A percentile compares a stretch with the other conserved stretches of the same genome.
These are phyloP conservation scores for Laodelphax striatellus DNA, from an alignment of 1,140 invertebrate species.

Conservation along the genomic window DNA sequence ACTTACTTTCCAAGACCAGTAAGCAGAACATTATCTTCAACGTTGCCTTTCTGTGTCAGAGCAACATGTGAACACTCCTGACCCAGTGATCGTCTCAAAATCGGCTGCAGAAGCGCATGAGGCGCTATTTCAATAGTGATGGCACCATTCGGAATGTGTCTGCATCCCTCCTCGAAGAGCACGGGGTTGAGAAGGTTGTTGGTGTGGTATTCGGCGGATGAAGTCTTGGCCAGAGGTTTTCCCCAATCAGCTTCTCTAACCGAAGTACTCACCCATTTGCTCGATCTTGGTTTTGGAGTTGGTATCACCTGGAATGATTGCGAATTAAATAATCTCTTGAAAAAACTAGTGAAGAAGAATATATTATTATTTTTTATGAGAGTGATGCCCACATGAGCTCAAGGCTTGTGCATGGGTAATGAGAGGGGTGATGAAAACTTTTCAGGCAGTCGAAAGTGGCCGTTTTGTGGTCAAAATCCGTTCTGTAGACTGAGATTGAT, in stretches of 20 bases:
- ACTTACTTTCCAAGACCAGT: slow-evolving; percentile 57
- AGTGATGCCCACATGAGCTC: too few relatives aligned
- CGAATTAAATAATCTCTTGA: not conserved
- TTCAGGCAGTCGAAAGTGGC: too few relatives aligned
- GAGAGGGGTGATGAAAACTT: too few relatives aligned
- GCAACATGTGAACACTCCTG: slow-evolving; percentile 53
- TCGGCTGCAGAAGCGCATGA: slow-evolving; percentile 58
- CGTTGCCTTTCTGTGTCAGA: slow-evolving; percentile 62
- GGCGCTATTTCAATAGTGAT: slow-evolving; percentile 62
- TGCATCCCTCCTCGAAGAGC: slow-evolving; percentile 21
- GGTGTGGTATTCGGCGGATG: slow-evolving; percentile 83
- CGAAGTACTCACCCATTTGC: slow-evolving; percentile 79
- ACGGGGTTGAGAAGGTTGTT: slow-evolving; percentile 53
- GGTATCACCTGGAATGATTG: slow-evolving; percentile 39
- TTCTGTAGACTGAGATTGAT: too few relatives aligned
- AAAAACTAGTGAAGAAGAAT: too few relatives aligned
- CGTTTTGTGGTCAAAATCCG: too few relatives aligned
- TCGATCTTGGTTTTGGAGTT: slow-evolving; percentile 51
- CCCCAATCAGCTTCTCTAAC: slow-evolving; percentile 67
- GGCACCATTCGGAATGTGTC: slow-evolving; percentile 20
- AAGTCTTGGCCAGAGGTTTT: slow-evolving; percentile 48
- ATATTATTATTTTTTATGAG: too few relatives aligned
- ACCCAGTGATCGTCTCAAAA: slow-evolving; percentile 45
- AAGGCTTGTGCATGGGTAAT: too few relatives aligned
- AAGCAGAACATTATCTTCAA: slow-evolving; percentile 58